Evolutionary conservation across 2,888 invertebrate species (phyloP).

Genomic region (Pseudococcus jackbeardsleyi): DNA sequence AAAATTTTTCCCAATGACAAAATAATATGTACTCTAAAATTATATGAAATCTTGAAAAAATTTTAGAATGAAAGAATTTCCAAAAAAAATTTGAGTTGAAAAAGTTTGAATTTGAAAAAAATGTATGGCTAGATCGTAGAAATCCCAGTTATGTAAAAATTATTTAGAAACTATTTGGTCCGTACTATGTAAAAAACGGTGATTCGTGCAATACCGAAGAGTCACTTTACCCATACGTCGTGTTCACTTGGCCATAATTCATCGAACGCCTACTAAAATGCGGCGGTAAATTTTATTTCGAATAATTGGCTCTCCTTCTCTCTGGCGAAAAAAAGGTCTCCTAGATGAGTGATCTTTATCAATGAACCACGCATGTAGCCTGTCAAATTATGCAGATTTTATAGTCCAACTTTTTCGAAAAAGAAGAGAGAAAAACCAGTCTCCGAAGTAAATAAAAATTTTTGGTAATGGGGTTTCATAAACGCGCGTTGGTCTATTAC

Average conservation of each 20-base stretch:
- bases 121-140: too few relatives aligned
- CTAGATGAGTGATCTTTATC: constrained; percentile 52
- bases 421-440: neutral
- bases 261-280: constrained; percentile 40
- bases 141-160: too few relatives aligned
- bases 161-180: too few relatives aligned
- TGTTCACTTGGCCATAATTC: constrained; percentile 32
- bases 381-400: constrained; percentile 52
- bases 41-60: too few relatives aligned
- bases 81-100: too few relatives aligned
- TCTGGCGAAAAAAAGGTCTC: constrained; percentile 16
- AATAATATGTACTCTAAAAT: too few relatives aligned
- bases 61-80: too few relatives aligned
- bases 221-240: neutral
- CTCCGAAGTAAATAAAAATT: constrained; percentile 21
- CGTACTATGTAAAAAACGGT: neutral
- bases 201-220: neutral
- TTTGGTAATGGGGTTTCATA: constrained; percentile 37
- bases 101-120: too few relatives aligned
- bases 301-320: constrained; percentile 19
- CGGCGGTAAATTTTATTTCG: constrained; percentile 6
- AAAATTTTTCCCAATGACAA: too few relatives aligned
- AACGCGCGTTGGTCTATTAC: neutral
- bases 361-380: constrained; percentile 48
- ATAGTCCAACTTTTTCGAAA: constrained; percentile 30